These are phyloP conservation scores for Aleiodes testaceus DNA, from an alignment of 2,888 invertebrate species.

Conservation along the genomic window DNA sequence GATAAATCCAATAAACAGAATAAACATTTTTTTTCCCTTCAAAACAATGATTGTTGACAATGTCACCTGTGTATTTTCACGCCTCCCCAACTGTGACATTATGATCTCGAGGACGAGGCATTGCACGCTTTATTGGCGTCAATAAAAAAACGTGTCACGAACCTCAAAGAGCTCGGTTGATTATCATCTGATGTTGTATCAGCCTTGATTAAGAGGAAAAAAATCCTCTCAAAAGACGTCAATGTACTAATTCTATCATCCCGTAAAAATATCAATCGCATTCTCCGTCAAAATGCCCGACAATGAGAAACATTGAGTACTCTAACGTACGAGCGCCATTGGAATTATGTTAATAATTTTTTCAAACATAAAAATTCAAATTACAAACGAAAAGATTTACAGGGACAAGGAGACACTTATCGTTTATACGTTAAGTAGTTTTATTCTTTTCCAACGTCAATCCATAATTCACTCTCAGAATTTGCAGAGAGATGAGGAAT, in stretches of 20 bases:
- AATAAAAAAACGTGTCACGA: constrained; percentile 44
- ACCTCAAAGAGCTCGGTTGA: constrained; percentile 10
- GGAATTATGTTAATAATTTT: background rate
- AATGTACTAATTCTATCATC: no score
- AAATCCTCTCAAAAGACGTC: no score
- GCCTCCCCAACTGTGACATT: background rate
- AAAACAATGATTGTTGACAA: background rate
- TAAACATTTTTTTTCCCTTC: background rate
- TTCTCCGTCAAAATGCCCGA: background rate
- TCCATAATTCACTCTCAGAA: constrained; percentile 4
- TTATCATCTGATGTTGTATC: constrained; percentile 12
- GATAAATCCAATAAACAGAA: background rate
- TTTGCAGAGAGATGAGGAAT: constrained; percentile 3
- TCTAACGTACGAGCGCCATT: background rate
- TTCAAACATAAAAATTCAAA: constrained; percentile 11
- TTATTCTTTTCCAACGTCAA: constrained; percentile 1
- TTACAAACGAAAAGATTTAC: constrained; percentile 12
- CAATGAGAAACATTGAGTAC: background rate
- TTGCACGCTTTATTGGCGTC: constrained; percentile 49
- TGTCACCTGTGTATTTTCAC: background rate
- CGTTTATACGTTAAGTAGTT: constrained; percentile 8
- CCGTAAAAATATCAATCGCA: no score
- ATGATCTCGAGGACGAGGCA: constrained; percentile 44
- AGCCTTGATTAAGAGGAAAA: background rate
- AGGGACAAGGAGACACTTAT: constrained; percentile 8